A percentile compares a stretch with the other conserved stretches of the same genome.
Evolutionary conservation across 2,797 vertebrate species (phyloP).

Genomic region (Microctenopoma lineatum): DNA sequence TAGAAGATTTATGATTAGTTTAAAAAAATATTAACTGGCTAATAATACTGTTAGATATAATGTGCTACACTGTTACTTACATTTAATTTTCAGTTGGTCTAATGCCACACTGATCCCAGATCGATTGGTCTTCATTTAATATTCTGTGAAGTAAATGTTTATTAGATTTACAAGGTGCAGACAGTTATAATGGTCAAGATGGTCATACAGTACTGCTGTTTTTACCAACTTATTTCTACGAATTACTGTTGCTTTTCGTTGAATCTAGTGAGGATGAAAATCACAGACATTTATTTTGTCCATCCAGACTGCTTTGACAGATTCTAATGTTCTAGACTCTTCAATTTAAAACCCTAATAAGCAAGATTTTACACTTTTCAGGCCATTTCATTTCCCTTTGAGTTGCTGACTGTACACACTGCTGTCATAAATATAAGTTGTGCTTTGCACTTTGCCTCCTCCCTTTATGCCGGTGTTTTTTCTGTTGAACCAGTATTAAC

Average conservation of each 20-base stretch:
- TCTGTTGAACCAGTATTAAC: too few relatives aligned
- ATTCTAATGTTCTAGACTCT: background rate
- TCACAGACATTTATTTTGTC: background rate
- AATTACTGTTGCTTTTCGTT: conserved; percentile 1
- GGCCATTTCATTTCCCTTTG: too few relatives aligned
- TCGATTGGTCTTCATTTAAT: conserved; percentile 10
- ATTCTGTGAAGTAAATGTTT: background rate
- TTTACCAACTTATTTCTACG: conserved; percentile 3
- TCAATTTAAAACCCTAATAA: too few relatives aligned
- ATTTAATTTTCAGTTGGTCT: background rate
- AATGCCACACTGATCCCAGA: background rate
- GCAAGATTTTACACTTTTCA: too few relatives aligned
- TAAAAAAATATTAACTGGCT: conserved; percentile 19
- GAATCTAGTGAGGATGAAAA: background rate
- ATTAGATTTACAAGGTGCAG: background rate
- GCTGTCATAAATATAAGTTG: too few relatives aligned
- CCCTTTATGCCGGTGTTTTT: too few relatives aligned
- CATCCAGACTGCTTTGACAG: background rate
- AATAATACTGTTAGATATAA: conserved; percentile 27
- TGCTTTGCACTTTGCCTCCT: too few relatives aligned
- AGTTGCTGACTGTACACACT: too few relatives aligned
- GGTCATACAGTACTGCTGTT: background rate
- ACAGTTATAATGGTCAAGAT: background rate
- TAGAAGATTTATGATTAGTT: conserved; percentile 35
- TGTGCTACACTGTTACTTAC: conserved; percentile 12